Base-by-base conservation (phyloP, 2,797 vertebrate genomes). In the Leuciscus waleckii region DNA sequence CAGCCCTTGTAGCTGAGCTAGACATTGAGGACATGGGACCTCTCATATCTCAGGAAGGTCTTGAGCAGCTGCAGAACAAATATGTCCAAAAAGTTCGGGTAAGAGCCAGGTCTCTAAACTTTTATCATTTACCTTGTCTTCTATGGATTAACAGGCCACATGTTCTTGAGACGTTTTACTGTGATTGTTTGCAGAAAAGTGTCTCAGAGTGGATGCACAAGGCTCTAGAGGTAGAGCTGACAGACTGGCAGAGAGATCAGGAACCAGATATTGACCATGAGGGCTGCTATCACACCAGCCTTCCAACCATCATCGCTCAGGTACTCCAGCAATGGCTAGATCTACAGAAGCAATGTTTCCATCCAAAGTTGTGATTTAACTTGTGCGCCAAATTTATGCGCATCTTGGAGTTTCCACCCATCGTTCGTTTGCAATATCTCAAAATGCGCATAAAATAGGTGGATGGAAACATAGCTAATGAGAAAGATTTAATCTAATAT, bases 181-280 rank as follows among this genome's bases (percentile, higher is more conserved):
- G 49, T 84, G 16, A 26, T 63, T 86, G 21, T 79, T 9, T 82
- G 2, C 68, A 99, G 98, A 95, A 94, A 39, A 98, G 94, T 0
- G 94, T 99, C n/a, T 94, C 96, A 0, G 96, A 98, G 91, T 99
- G 98, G 98, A 97, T 99, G 95, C 96, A 96, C 87, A 99, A 97
- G 90, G 96, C 96, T 2, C 89, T 99, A 73, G 97, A 98, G 73
- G 97, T 97, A 81, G 98, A 99, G 89, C 94, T 97, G 84, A 96
- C 96, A 17, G 98, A 99, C 90, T 99, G 98, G 98, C 93, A 97
- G 89, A 94, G 94, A 85, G 96, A 98, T 79, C 96, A 98, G 91
- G 97, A 97, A 83, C 98, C 98, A 0, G 97, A 98, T 79, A 96
- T 92, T 5, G 97, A 99, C 87, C 96, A 97, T 0, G 94, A 98